A percentile compares a stretch with the other conserved stretches of the same genome.
These are phyloP conservation scores for Siphamia tubifer DNA, from an alignment of 2,113 vertebrate species.

Conservation along the genomic window DNA sequence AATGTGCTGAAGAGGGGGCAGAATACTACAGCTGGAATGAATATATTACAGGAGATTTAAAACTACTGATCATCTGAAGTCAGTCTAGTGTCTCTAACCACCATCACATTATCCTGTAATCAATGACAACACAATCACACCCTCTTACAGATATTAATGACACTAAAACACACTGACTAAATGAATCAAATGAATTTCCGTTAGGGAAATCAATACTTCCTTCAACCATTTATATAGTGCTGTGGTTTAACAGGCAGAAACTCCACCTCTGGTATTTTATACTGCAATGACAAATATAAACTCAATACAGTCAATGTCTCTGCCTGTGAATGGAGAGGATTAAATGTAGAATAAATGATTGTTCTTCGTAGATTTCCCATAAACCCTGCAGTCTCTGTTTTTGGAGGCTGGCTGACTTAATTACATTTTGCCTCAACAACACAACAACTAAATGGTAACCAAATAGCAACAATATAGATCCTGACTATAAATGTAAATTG, in stretches of 20 bases:
- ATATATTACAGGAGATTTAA: background rate
- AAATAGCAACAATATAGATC: too few species aligned
- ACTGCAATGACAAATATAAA: slow-evolving; percentile 1
- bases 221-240: background rate
- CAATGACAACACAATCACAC: background rate
- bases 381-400: too few species aligned
- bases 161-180: slow-evolving; percentile 5
- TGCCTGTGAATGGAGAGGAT: background rate
- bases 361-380: too few species aligned
- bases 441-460: too few species aligned
- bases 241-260: background rate
- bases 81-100: background rate
- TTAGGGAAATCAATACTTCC: slow-evolving; percentile 13
- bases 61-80: slow-evolving; percentile 9
- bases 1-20: background rate
- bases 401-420: too few species aligned
- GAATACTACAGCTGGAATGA: background rate
- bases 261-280: background rate
- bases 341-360: slow-evolving; percentile 5
- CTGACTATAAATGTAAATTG: too few species aligned
- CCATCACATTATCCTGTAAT: slow-evolving; percentile 3
- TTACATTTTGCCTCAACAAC: too few species aligned
- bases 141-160: slow-evolving; percentile 13
- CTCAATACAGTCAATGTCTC: slow-evolving; percentile 2
- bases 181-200: slow-evolving; percentile 6